Evolutionary conservation across 2,888 invertebrate species (phyloP).

Genomic region (Eledona agricola): DNA sequence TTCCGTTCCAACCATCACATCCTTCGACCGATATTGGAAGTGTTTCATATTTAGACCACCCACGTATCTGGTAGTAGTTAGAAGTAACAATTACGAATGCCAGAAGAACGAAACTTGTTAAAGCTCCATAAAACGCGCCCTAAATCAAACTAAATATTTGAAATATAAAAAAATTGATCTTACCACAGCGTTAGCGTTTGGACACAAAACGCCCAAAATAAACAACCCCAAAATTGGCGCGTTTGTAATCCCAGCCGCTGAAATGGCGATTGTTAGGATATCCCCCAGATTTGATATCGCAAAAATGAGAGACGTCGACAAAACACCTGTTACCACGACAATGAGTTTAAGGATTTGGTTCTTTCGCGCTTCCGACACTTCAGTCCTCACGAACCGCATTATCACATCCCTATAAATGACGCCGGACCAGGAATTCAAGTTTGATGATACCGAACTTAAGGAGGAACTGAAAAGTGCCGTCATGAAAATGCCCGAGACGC

Average conservation of each 20-base stretch:
- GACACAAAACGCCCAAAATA: slow-evolving; percentile 73
- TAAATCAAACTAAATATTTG: slow-evolving; percentile 16
- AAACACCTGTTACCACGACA: slow-evolving; percentile 62
- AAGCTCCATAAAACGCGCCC: slow-evolving; percentile 49
- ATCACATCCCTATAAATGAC: slow-evolving; percentile 72
- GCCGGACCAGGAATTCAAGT: slow-evolving; percentile 69
- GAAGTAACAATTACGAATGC: slow-evolving; percentile 40
- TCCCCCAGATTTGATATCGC: slow-evolving; percentile 63
- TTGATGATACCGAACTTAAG: slow-evolving; percentile 70
- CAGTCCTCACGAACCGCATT: slow-evolving; percentile 64
- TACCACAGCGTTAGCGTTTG: slow-evolving; percentile 72
- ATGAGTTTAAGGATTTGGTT: slow-evolving; percentile 65
- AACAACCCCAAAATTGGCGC: slow-evolving; percentile 76
- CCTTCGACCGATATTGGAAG: too few species aligned
- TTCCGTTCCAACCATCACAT: too few species aligned
- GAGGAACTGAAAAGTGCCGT: slow-evolving; percentile 78
- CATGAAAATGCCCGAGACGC: slow-evolving; percentile 76
- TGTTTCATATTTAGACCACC: slow-evolving; percentile 41
- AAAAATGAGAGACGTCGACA: slow-evolving; percentile 78
- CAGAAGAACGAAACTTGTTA: slow-evolving; percentile 37
- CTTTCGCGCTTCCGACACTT: slow-evolving; percentile 65
- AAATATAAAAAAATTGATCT: not conserved
- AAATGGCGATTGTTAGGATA: slow-evolving; percentile 69
- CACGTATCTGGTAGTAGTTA: slow-evolving; percentile 45
- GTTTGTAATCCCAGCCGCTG: slow-evolving; percentile 72